These are phyloP conservation scores for Melieria crassipennis DNA, from an alignment of 2,888 invertebrate species.

Conservation along the genomic window DNA sequence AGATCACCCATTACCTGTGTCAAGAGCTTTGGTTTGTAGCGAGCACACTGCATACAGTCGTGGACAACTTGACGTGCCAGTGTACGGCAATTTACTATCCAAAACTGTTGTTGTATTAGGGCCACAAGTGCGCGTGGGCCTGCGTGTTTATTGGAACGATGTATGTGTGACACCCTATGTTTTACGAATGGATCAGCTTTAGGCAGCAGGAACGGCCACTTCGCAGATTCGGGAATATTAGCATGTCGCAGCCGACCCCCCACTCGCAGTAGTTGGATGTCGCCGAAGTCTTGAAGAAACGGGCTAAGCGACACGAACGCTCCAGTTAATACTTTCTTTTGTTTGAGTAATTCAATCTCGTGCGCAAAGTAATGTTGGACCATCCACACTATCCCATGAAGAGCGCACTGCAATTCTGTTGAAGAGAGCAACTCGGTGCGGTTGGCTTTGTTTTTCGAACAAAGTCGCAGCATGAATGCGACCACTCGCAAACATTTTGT, in stretches of 20 bases:
- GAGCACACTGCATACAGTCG: constrained; percentile 17
- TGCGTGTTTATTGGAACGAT: too few relatives aligned
- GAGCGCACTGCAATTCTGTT: constrained; percentile 5
- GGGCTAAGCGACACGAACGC: constrained; percentile 16
- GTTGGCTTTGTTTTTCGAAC: too few relatives aligned
- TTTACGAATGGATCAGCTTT: too few relatives aligned
- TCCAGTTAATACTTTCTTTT: neutral
- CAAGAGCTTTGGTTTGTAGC: constrained; percentile 29
- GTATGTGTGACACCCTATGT: too few relatives aligned
- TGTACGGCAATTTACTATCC: neutral
- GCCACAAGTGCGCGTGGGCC: too few relatives aligned
- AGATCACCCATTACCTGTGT: constrained; percentile 33
- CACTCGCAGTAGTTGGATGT: too few relatives aligned
- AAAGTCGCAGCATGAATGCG: constrained; percentile 21
- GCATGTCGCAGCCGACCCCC: too few relatives aligned
- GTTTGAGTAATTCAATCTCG: constrained; percentile 23
- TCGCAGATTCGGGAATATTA: too few relatives aligned
- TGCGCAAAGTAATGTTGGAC: constrained; percentile 30
- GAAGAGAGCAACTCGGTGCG: too few relatives aligned
- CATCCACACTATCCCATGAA: constrained; percentile 28
- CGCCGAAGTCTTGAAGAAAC: constrained; percentile 16
- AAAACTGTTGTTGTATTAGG: too few relatives aligned
- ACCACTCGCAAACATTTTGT: constrained; percentile 18
- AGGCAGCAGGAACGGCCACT: too few relatives aligned
- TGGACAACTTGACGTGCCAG: constrained; percentile 10